Evolutionary conservation across 2,113 vertebrate genomes (phyloP), one percentile per base, ranked within the genome.

Genomic region (Hyla sarda): DNA sequence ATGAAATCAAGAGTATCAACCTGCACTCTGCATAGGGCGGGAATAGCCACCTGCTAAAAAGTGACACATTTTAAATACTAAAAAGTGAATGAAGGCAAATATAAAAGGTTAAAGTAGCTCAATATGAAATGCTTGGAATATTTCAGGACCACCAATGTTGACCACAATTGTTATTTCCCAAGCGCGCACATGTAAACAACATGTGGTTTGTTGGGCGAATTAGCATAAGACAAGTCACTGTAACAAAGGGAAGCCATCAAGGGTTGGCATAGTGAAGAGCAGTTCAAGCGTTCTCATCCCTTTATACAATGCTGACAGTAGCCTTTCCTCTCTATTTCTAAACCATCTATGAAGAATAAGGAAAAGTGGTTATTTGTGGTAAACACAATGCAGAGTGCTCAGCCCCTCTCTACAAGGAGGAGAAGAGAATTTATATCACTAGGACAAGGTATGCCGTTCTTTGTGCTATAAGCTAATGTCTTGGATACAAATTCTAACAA

Each of bases 171-270:
- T 85, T 87, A 87, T 91, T 94, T 91, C 89, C 91, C 92, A 90
- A 90, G 86, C 89, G 89, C 83, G 89, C 0, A 0, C 87, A 88
- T 91, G 92, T 92, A 92, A 94, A 92, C 87, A 92, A 92, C 90
- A 91, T 92, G 88, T 82, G 84, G 89, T 82, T 69, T 88, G 91
- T 88, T 88, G 87, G 58, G 77, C 92, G 94, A 95, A 96, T 95
- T 95, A 95, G 93, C 93, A 95, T 95, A 90, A 93, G 91, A 93
- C 93, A 93, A 91, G 91, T 89, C 90, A 88, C 89, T 88, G 88
- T 88, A 87, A 86, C 89, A 94, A 91, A 82, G 92, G 89, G 91
- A 91, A 90, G 90, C 88, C 85, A 89, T 90, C 82, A 81, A 90
- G 91, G 92, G 94, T 93, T 93, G 93, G 73, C 88, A 89, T 82